Conservation (phyloP, 2,797 vertebrate genomes). For the Sebastes itinus region DNA sequence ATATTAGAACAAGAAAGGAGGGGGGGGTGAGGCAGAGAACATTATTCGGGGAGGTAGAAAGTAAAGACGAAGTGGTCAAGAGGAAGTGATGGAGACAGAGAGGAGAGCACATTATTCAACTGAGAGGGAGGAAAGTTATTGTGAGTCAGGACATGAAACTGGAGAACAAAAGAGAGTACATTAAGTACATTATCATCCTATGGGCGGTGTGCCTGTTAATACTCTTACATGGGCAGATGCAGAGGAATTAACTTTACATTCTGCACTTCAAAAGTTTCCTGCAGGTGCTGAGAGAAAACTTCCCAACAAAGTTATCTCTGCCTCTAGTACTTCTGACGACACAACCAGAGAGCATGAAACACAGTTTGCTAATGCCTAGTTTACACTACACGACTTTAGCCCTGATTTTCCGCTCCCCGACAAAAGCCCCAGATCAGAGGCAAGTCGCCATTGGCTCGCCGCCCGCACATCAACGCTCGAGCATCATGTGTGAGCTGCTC, state of each 20-base stretch:
- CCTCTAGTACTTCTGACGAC: neutral
- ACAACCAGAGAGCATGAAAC: neutral
- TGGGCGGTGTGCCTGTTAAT: neutral
- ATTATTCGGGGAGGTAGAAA: neutral
- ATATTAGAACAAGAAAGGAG: neutral
- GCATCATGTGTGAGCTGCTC: too few relatives aligned
- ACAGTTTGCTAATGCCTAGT: neutral
- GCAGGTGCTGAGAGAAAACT: neutral
- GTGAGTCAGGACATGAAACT: constrained; percentile 6
- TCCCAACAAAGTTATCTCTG: neutral
- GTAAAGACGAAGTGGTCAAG: neutral
- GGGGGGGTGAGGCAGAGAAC: neutral
- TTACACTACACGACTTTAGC: neutral
- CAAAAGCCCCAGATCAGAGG: too few relatives aligned
- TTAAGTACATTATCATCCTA: constrained; percentile 23
- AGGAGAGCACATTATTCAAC: neutral
- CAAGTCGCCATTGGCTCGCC: too few relatives aligned
- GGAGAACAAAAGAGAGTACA: constrained; percentile 9
- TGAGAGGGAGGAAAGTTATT: constrained; percentile 2
- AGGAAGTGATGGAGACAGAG: constrained; percentile 14
- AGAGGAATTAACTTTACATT: constrained; percentile 25
- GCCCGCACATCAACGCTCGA: too few relatives aligned
- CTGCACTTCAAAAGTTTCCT: neutral
- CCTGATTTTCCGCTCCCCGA: too few relatives aligned
- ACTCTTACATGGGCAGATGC: neutral